Evolutionary conservation across 1,140 invertebrate genomes (phyloP).

Genomic region (Neotoxoptera formosana): DNA sequence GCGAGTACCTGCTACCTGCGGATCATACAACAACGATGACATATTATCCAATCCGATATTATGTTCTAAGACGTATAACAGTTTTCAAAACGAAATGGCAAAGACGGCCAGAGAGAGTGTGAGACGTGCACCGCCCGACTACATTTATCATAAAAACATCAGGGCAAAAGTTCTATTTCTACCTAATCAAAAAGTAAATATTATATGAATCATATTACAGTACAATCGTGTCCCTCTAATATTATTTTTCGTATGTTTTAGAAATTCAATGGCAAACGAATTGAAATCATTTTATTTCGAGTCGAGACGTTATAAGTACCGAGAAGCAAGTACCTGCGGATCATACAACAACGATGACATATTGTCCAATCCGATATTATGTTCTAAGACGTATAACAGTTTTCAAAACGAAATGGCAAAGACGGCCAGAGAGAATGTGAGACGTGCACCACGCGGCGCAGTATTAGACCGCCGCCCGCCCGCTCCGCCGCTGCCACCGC

Average conservation of each 20-base stretch:
- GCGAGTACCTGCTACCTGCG: background rate
- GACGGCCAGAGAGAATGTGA: background rate
- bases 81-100: background rate
- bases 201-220: background rate
- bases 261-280: background rate
- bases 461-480: background rate
- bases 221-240: rapidly evolving
- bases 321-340: background rate
- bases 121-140: background rate
- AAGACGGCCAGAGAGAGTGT: background rate
- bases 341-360: background rate
- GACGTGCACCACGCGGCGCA: background rate
- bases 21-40: background rate
- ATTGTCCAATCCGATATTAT: no score
- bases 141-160: background rate
- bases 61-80: background rate
- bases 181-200: background rate
- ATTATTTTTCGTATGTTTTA: no score
- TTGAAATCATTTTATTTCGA: background rate
- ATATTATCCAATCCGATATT: no score
- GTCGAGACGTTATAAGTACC: background rate
- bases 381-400: background rate
- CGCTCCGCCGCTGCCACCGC: background rate
- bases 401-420: background rate
- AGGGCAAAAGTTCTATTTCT: background rate